A percentile compares a stretch with the other conserved stretches of the same genome.
These are phyloP conservation scores for Cataglyphis albicans DNA, from an alignment of 2,888 invertebrate genomes.

Conservation along the genomic window DNA sequence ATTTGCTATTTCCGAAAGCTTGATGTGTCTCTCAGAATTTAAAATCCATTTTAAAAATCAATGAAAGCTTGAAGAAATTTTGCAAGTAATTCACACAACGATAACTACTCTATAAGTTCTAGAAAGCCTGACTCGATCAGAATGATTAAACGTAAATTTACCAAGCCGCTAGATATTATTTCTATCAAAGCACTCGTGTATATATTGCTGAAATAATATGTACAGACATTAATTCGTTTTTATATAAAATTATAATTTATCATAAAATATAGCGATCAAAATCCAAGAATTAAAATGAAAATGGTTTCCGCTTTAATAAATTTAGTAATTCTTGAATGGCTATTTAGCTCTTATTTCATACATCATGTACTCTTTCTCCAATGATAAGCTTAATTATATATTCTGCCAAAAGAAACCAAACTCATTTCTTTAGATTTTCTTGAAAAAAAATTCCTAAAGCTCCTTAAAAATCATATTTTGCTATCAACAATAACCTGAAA, in stretches of 20 bases:
- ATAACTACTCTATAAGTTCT: conserved; percentile 45
- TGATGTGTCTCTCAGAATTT: conserved; percentile 17
- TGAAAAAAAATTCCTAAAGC: background rate
- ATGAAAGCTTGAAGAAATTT: conserved; percentile 37
- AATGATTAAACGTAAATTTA: conserved; percentile 44
- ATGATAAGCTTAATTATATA: background rate
- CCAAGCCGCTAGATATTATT: conserved; percentile 29
- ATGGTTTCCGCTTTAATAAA: background rate
- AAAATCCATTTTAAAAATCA: conserved; percentile 47
- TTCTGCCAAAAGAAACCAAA: background rate
- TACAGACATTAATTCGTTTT: conserved; percentile 29
- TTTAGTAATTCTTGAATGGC: background rate
- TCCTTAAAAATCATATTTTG: background rate
- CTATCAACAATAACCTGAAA: background rate
- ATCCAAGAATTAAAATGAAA: conserved; percentile 7
- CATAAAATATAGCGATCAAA: conserved; percentile 3
- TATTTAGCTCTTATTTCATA: background rate
- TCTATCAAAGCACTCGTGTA: conserved; percentile 37
- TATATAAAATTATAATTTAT: background rate
- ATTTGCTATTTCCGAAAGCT: conserved; percentile 22
- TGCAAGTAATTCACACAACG: conserved; percentile 47
- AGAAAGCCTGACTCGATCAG: conserved; percentile 12
- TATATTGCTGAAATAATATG: conserved; percentile 33
- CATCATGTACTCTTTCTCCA: background rate
- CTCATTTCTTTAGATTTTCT: background rate